Base-by-base conservation (phyloP, 2,888 invertebrate species). In the Mythimna lalbum region DNA sequence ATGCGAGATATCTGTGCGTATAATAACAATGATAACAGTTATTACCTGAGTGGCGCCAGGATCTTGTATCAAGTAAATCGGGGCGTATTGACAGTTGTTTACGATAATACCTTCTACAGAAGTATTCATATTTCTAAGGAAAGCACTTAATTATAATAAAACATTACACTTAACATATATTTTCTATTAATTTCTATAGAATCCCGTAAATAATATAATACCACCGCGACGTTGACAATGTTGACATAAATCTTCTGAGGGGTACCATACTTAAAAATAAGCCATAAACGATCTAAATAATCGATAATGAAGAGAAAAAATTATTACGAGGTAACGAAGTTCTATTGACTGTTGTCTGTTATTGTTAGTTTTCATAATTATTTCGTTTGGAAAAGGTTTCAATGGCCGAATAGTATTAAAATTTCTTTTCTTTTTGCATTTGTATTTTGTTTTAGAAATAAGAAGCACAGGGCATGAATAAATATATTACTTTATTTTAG, bases 81-180 rank as follows among this genome's bases (percentile, higher is more conserved):
- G 95, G 66, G 95, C 93, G 88, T 93, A 95, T 88, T 94, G 94
- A 92, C 93, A 94, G 74, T 94, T 93, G 88, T 94, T 93, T 63
- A 94, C 89, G 75, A 93, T 87, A 77, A 94, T 92, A 87, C 90
- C 92, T 75, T 93, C 93, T 82, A 91, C 85, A 81, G 91, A 89
- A 78, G 90, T 90, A 90, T 94, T 92, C 94, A 95, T 93, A 76
- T 82, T 93, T 86, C 77, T 78, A 85, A 79, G 77, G 80, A 75
- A 67, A 81, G 80, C 83, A 77, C 73, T 78, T 85, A 76, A 79
- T 76, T 78, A 83, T 80, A 74, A 80, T 85, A 85, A 87, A 82
- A 84, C 87, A 90, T 86, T 87, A 84, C 87, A 86, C 78, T 76
- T 76, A 85, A 56, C 73, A 78, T 71, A 75, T 49, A 77, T 64